These are phyloP conservation scores for Eonycteris spelaea DNA, from an alignment of 2,113 vertebrate genomes.

Conservation along the genomic window DNA sequence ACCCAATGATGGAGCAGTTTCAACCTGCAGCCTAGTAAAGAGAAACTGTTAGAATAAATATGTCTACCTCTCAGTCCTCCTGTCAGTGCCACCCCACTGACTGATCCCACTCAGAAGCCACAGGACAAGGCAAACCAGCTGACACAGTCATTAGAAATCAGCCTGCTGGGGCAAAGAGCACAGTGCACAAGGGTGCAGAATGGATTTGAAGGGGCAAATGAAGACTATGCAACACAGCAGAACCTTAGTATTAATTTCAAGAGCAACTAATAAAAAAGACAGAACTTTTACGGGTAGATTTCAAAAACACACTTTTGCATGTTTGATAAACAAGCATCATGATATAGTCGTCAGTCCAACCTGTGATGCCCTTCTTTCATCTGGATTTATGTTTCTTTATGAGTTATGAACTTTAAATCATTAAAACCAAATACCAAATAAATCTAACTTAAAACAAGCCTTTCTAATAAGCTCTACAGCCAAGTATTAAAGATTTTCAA, in stretches of 20 bases:
- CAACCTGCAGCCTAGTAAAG: background rate
- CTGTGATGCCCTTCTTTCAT: background rate
- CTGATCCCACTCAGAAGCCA: constrained; percentile 30
- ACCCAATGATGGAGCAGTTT: background rate
- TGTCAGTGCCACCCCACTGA: background rate
- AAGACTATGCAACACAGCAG: background rate
- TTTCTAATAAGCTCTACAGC: background rate
- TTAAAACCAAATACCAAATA: constrained; percentile 9
- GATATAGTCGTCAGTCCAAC: background rate
- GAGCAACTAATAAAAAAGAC: constrained; percentile 3
- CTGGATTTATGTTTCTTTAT: background rate
- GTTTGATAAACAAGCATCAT: background rate
- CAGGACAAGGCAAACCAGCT: background rate
- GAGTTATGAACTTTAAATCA: background rate
- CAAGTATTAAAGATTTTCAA: constrained; percentile 16
- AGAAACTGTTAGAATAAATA: background rate
- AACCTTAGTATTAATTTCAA: background rate
- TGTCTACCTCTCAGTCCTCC: background rate
- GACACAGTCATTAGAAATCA: constrained; percentile 8
- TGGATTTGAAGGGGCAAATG: background rate
- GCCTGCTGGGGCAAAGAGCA: background rate
- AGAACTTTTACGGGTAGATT: background rate
- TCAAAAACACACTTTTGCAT: background rate
- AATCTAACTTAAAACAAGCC: background rate
- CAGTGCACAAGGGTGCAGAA: background rate